These are phyloP conservation scores for Phoxinus phoxinus DNA, from an alignment of 2,113 vertebrate species.

Conservation along the genomic window DNA sequence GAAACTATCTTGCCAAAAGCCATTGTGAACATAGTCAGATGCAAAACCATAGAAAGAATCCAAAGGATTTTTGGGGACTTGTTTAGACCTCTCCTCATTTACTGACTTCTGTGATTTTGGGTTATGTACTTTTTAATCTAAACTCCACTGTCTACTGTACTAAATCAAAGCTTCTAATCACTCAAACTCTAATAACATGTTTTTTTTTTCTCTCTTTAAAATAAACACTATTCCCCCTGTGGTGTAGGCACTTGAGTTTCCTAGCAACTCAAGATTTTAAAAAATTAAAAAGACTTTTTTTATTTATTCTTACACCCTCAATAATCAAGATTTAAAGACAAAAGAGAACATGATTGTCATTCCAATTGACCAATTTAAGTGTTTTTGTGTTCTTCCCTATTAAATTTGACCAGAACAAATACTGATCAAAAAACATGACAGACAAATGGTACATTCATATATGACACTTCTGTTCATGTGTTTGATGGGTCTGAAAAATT, in stretches of 20 bases:
- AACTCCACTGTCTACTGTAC: not conserved
- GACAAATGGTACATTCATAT: conserved; percentile 74
- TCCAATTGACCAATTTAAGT: not conserved
- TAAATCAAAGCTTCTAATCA: not conserved
- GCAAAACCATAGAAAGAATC: not conserved
- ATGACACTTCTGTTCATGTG: conserved; percentile 45
- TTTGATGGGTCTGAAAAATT: conserved; percentile 40
- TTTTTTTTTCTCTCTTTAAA: not conserved
- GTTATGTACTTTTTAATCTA: not conserved
- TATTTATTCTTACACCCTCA: not conserved
- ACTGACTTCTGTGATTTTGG: not conserved
- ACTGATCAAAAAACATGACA: conserved; percentile 71
- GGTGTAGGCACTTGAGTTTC: not conserved
- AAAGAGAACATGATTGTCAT: not conserved
- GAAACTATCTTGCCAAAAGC: not conserved
- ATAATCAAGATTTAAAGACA: not conserved
- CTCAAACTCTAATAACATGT: not conserved
- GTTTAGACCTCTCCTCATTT: not conserved
- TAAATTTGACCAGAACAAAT: conserved; percentile 57
- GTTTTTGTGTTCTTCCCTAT: conserved; percentile 13
- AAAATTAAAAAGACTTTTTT: too few species aligned
- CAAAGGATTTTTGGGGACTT: not conserved
- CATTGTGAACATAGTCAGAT: not conserved
- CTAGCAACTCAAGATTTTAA: not conserved
- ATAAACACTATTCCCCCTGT: not conserved